Evolutionary conservation across 2,113 vertebrate genomes (phyloP).

Genomic region (Stercorarius parasiticus): DNA sequence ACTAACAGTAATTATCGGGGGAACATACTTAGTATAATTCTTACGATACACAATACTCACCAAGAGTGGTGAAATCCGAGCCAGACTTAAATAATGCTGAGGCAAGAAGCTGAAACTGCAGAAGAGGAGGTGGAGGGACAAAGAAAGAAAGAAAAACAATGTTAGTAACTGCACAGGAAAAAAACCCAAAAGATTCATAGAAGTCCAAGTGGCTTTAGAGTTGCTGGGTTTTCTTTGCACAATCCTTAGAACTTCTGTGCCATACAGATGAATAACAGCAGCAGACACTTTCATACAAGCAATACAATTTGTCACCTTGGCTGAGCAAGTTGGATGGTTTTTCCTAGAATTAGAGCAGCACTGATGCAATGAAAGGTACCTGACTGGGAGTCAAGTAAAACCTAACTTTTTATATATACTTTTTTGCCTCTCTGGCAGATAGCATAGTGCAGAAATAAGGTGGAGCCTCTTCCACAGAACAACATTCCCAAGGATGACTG

Average conservation of each 20-base stretch:
- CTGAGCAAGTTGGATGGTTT: neutral
- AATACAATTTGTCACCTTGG: neutral
- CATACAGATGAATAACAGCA: neutral
- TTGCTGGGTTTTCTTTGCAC: neutral
- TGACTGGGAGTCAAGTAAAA: neutral
- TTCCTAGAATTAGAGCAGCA: neutral
- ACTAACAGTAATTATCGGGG: neutral
- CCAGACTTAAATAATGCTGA: conserved; percentile 96
- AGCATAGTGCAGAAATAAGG: neutral
- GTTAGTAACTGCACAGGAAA: conserved; percentile 1
- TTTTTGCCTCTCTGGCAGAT: neutral
- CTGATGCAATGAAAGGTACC: neutral
- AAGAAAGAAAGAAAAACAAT: neutral
- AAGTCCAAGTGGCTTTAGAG: neutral
- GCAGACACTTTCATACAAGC: neutral
- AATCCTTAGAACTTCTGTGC: neutral
- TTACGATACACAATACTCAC: conserved; percentile 75
- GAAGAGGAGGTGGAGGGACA: neutral
- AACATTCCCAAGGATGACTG: neutral
- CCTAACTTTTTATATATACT: neutral
- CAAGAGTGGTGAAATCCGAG: conserved; percentile 95
- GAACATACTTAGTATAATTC: neutral
- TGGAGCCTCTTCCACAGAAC: neutral
- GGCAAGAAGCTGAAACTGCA: conserved; percentile 95
- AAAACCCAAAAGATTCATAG: neutral